Base-by-base conservation (phyloP, 2,797 vertebrate genomes). In the Scolopax rusticola region DNA sequence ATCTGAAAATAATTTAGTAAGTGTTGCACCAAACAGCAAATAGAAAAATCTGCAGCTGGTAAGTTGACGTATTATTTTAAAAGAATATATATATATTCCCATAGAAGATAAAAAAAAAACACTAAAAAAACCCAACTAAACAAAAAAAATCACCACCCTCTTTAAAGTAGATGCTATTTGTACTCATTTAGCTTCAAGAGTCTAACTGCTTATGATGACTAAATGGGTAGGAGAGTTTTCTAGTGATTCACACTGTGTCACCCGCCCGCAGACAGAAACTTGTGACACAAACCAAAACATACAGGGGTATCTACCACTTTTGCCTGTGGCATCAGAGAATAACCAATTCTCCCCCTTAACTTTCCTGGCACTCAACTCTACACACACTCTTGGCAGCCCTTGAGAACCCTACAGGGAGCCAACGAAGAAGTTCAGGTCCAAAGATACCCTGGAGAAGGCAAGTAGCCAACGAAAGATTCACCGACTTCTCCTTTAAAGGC, bases 1-100 rank as follows among this genome's bases (percentile, higher is more conserved):
- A 87, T 45, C 61, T 41, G 20, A 84, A 94, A 93, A 73, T 38
- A 82, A 90, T 87, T 82, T 40, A n/a, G 27, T 61, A 82, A 90
- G 20, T 40, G 50, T 41, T 79, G 54, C 25, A 67, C 21, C 56
- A 85, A 90, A 63, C 10, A 83, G 10, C 1, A 1, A 86, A 47
- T 2, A 70, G 41, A 77, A 79, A 75, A 50, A 74, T 14, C 14
- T 51, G 11, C 43, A 67, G 15, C 67, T 73, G 8, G 3, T 15
- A 79, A 69, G 0, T 6, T 30, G 48, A 27, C 0, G 0, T 25
- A 48, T n/a, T 77, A 30, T 40, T 81, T 50, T 74, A 21, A 68
- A 68, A 86, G 18, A 53, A 43, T 0, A 1, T 32, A 20, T 32
- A 20, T 43, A 23, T 11, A 57, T 25, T 69, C 33, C 13, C 63